Evolutionary conservation across 2,113 vertebrate species (phyloP).

Genomic region (Cryptoleucopteryx plumbea): DNA sequence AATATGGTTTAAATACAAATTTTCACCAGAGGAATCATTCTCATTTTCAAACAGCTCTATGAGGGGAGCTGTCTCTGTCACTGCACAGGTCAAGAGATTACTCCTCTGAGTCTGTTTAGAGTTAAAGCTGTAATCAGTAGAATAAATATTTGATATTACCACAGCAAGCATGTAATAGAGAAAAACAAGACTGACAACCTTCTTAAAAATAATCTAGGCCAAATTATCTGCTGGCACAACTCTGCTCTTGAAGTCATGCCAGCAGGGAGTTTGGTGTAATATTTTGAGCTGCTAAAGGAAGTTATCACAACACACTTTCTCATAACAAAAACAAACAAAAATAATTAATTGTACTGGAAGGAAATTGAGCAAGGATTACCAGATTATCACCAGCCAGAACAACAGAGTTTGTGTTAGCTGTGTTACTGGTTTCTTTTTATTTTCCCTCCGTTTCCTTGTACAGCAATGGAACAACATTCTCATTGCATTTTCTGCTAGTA

Average conservation of each 20-base stretch:
- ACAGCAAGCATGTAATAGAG: not conserved
- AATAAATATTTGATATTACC: constrained; percentile 33
- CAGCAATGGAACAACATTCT: not conserved
- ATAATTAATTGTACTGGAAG: constrained; percentile 5
- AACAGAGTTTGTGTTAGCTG: not conserved
- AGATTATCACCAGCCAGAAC: not conserved
- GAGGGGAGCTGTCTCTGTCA: not conserved
- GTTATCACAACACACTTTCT: constrained; percentile 6
- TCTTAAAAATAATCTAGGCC: constrained; percentile 56
- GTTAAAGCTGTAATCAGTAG: constrained; percentile 1
- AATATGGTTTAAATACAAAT: not conserved
- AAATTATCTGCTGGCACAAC: constrained; percentile 50
- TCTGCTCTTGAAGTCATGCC: constrained; percentile 32
- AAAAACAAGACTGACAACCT: constrained; percentile 47
- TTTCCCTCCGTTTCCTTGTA: not conserved
- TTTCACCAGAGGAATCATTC: not conserved
- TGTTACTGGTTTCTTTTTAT: not conserved
- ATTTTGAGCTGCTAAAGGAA: constrained; percentile 38
- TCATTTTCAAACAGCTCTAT: not conserved
- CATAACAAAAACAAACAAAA: constrained; percentile 24
- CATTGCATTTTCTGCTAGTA: not conserved
- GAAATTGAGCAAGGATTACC: not conserved
- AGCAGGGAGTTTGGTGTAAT: constrained; percentile 46
- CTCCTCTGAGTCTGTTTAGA: not conserved
- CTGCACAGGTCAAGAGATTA: not conserved